Evolutionary conservation across 1,140 invertebrate genomes (phyloP), one percentile per base, ranked within the genome.

Genomic region (Tetraneura akinire): DNA sequence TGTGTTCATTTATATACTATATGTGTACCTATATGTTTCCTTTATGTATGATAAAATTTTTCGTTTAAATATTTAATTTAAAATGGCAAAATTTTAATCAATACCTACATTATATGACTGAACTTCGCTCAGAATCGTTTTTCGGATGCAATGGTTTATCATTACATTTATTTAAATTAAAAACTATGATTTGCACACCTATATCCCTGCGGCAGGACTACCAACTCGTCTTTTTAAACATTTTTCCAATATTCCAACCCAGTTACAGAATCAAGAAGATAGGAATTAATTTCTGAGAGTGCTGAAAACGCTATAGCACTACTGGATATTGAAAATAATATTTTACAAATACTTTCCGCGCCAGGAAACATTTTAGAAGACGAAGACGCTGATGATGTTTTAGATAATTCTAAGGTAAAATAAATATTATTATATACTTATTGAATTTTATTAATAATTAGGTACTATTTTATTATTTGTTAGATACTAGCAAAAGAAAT

Each of bases 311-410:
- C 91, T 84, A 89, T 92, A 71, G 80, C 82, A 18, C 86, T 97
- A 4, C 92, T 95, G 82, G 90, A 95, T 86, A 92, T 95, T 81
- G 96, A 98, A 87, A 93, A 96, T 85, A 92, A 92, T 84, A 98
- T 98, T 83, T 87, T 98, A 23, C 90, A 91, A 85, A 96, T 95
- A 0, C 86, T 97, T 66, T 92, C 93, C 21, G 90, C 91, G 80
- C 90, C 93, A 85, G 93, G 94, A 8, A 94, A 95, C 84, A 96
- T 98, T 84, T 88, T 98, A 55, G 95, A 97, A 86, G 95, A 98
- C 86, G 95, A 97, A 87, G 91, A 90, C 4, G 94, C 94, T 1
- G 94, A 97, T 81, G 89, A 94, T 84, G 92, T 95, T 64, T 88
- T 96, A 66, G 93, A 93, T 83, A 93, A 92, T 1, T 96, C 95